Conservation (phyloP, 2,113 vertebrate genomes). For the Microtus ochrogaster region DNA sequence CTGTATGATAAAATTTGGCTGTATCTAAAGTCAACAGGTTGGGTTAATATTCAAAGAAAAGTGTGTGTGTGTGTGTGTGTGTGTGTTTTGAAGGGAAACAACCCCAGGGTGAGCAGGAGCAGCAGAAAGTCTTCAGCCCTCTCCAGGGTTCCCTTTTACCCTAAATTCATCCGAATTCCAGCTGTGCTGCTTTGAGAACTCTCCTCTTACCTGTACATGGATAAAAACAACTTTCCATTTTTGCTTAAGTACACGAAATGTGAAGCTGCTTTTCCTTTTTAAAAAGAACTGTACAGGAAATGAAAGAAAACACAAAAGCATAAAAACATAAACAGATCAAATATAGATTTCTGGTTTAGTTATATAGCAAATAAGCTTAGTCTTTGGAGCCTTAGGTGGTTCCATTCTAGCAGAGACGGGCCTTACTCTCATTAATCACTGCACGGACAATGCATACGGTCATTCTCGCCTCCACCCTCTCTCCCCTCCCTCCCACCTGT, state of each 20-base stretch:
- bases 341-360: constrained; percentile 30
- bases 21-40: constrained; percentile 6
- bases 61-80: too few relatives aligned
- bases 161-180: background rate
- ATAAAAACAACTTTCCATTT: constrained; percentile 60
- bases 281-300: constrained; percentile 53
- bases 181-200: background rate
- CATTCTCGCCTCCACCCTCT: background rate
- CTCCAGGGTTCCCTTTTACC: background rate
- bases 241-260: constrained; percentile 12
- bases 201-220: constrained; percentile 10
- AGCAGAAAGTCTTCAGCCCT: background rate
- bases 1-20: background rate
- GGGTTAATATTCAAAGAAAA: constrained; percentile 2
- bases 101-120: background rate
- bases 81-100: background rate
- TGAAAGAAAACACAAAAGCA: constrained; percentile 39
- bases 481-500: background rate
- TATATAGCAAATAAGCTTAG: constrained; percentile 47
- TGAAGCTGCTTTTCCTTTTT: constrained; percentile 38
- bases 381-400: constrained; percentile 49
- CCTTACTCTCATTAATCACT: constrained; percentile 5
- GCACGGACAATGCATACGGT: fast-evolving
- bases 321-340: constrained; percentile 66
- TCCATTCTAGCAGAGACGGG: constrained; percentile 16